Conservation (phyloP, 2,113 vertebrate genomes). For the Prunella fulvescens region DNA sequence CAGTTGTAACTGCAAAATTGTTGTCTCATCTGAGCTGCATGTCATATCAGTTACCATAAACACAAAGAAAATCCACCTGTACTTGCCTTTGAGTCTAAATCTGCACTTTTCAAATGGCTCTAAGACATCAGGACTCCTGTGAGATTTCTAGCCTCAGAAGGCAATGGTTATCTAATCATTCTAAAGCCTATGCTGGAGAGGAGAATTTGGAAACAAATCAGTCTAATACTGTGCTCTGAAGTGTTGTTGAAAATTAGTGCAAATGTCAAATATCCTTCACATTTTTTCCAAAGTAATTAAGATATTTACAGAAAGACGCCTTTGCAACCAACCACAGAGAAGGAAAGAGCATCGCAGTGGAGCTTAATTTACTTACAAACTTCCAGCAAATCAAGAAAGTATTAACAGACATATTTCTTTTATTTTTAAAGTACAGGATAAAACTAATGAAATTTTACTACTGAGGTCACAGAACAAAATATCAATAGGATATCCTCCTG, state of each 20-base stretch:
- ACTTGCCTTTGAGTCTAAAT: neutral
- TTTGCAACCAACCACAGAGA: neutral
- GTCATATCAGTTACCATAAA: neutral
- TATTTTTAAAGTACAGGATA: neutral
- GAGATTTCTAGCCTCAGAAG: neutral
- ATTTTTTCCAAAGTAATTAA: neutral
- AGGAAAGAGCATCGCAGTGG: neutral
- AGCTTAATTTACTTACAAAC: neutral
- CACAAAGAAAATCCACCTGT: neutral
- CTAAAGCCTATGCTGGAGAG: neutral
- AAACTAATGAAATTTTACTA: neutral
- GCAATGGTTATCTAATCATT: neutral
- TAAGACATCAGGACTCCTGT: neutral
- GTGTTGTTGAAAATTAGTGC: neutral
- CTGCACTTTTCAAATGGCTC: neutral
- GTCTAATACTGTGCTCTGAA: neutral
- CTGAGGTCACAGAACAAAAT: neutral
- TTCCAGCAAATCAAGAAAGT: neutral
- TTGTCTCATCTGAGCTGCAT: constrained; percentile 1
- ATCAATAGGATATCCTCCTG: neutral
- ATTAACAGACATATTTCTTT: neutral
- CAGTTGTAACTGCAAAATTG: neutral
- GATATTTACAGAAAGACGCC: neutral
- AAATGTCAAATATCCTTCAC: neutral
- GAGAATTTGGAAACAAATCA: neutral